Evolutionary conservation across 2,888 invertebrate genomes (phyloP), one percentile per base, ranked within the genome.

Genomic region (Campopleginae sp.): DNA sequence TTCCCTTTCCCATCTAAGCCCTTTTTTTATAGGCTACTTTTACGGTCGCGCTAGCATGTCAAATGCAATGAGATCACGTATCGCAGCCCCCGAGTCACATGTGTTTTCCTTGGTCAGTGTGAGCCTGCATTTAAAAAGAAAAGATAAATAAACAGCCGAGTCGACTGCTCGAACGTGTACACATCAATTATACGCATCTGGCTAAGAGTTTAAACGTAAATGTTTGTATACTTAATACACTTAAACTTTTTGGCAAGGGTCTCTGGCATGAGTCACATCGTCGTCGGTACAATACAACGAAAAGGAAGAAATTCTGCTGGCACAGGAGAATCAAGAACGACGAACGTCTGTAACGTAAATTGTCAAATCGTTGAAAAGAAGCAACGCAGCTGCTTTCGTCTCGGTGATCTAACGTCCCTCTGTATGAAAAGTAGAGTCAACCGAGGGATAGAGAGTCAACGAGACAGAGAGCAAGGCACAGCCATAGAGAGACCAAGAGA

Each of bases 401-500:
- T 54, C 23, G 48, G 48, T 48, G 70, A 38, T 75, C 74, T 27
- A 42, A 61, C 44, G 27, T 63, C n/a, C 17, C 46, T 31, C 38
- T 44, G 19, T 44, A 38, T 14, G 58, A 61, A 27, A 58, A 44
- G 17, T 33, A 74, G 72, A 72, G 23, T 38, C 31, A 38, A n/a
- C 31, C 51, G 63, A 44, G 51, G 19, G 54, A 72, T 14, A 6
- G 38, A 27, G 38, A 58, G 12, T 6, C 38, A 23, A 38, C 14
- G 46, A 74, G 58, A 75, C 74, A 65, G 61, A 66, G 78, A 71
- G 58, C 75, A 79, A 82, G 86, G 44, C 74, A 51, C 74, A 31
- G 38, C n/a, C 46, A 51, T 86, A 87, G 89, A 54, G 81, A 71
- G 58, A 71, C 71, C n/a, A 70, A 66, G 80, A 66, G 58, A 65